A percentile compares a stretch with the other conserved stretches of the same genome.
Conservation (phyloP, 35 echinoderm and acorn worm species). For the Apostichopus japonicus region DNA sequence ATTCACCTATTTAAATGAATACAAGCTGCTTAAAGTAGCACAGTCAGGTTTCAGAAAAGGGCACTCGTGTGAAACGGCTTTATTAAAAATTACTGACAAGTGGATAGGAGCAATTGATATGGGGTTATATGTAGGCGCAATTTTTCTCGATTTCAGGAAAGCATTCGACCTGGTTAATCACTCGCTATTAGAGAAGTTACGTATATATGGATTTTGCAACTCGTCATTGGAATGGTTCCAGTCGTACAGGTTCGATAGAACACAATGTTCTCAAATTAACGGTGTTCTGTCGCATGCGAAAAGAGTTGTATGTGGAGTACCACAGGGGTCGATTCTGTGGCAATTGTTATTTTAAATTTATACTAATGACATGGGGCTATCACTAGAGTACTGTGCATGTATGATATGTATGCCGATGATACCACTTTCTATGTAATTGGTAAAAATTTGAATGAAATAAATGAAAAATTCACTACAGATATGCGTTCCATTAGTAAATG, state of each 20-base stretch:
- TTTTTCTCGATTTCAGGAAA: conserved; percentile 15
- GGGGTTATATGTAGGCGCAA: neutral
- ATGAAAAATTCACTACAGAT: neutral
- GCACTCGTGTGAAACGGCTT: conserved; percentile 36
- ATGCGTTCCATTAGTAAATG: neutral
- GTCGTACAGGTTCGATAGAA: too few species aligned
- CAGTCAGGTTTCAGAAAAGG: conserved; percentile 46
- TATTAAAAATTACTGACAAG: conserved; percentile 19
- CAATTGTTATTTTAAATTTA: neutral
- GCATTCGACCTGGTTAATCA: conserved; percentile 43
- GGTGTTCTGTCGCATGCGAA: too few species aligned
- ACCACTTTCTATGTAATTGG: neutral
- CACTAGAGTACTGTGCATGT: neutral
- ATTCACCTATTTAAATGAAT: neutral
- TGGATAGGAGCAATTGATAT: conserved; percentile 22
- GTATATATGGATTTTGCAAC: neutral
- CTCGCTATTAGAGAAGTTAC: neutral
- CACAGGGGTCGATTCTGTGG: neutral
- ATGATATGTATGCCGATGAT: neutral
- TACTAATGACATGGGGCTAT: neutral
- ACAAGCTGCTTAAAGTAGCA: neutral
- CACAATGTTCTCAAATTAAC: too few species aligned
- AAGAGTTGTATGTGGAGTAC: too few species aligned
- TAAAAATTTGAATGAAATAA: neutral
- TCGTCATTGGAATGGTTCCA: neutral